Conservation (phyloP, 2,113 vertebrate species). For the Halcyon malimbica region DNA sequence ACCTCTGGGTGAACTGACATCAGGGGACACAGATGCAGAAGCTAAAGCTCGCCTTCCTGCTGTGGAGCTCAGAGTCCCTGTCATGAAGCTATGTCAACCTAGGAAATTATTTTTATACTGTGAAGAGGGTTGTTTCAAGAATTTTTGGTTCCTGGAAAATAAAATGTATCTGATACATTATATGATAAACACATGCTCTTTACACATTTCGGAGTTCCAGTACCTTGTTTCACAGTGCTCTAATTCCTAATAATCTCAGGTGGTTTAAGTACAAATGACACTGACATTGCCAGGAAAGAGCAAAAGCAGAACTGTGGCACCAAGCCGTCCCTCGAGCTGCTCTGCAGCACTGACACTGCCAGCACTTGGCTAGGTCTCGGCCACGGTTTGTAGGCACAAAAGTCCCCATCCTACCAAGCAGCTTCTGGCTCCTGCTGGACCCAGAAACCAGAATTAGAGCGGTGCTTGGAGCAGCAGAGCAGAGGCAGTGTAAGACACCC, state of each 20-base stretch:
- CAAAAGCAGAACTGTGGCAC: not conserved
- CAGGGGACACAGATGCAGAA: not conserved
- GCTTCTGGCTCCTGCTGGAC: not conserved
- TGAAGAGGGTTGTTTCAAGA: not conserved
- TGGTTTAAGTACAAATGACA: not conserved
- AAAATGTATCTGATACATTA: not conserved
- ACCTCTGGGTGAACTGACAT: not conserved
- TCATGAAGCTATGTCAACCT: not conserved
- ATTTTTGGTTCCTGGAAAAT: not conserved
- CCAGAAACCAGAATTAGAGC: accelerated
- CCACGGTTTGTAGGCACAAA: not conserved
- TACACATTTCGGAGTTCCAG: not conserved
- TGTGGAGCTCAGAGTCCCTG: not conserved
- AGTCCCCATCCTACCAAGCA: not conserved
- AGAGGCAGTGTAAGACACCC: not conserved
- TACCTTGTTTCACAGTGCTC: not conserved
- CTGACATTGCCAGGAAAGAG: not conserved
- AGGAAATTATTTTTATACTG: not conserved
- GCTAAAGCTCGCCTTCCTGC: not conserved
- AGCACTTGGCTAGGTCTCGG: not conserved
- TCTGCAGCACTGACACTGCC: not conserved
- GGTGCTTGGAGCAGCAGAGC: not conserved
- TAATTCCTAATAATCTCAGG: not conserved
- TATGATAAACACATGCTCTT: not conserved
- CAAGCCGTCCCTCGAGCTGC: not conserved